phyloP scores from a whole-genome alignment of 2,113 vertebrate species.

The Chlorodrepanis virens region DNA sequence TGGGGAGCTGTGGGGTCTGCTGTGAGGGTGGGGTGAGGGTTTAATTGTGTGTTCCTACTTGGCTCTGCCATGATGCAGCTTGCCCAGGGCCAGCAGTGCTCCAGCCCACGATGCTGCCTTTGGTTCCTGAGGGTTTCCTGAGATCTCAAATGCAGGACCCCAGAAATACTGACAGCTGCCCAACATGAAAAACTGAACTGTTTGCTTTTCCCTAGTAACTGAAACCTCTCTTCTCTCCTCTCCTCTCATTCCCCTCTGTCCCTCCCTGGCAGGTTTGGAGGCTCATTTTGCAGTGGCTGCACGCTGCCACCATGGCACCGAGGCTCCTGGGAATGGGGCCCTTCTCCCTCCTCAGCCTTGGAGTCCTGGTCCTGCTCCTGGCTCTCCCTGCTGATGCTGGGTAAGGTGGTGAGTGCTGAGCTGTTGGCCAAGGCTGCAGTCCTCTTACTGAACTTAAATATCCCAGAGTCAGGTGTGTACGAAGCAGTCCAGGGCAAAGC shows the following conservation, averaged over 20 bases:
- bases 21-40: neutral
- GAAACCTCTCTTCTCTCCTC: neutral
- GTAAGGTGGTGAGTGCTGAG: conserved; percentile 66
- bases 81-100: neutral
- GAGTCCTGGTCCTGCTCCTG: conserved; percentile 55
- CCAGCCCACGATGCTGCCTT: neutral
- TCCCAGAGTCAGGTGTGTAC: rapidly evolving
- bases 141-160: neutral
- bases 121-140: neutral
- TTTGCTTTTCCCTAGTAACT: neutral
- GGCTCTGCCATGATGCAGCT: rapidly evolving
- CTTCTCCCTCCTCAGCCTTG: conserved; percentile 11
- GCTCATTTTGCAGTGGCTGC: neutral
- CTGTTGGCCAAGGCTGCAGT: conserved; percentile 32
- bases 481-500: neutral
- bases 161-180: neutral
- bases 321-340: neutral
- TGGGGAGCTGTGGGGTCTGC: neutral
- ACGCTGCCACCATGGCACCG: conserved; percentile 53
- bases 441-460: neutral
- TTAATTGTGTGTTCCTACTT: neutral
- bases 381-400: conserved; percentile 58
- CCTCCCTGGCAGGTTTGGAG: conserved; percentile 32
- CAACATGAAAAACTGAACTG: neutral
- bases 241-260: neutral